Conservation (phyloP, 1,140 invertebrate species). For the Stegodyphus dumicola region DNA sequence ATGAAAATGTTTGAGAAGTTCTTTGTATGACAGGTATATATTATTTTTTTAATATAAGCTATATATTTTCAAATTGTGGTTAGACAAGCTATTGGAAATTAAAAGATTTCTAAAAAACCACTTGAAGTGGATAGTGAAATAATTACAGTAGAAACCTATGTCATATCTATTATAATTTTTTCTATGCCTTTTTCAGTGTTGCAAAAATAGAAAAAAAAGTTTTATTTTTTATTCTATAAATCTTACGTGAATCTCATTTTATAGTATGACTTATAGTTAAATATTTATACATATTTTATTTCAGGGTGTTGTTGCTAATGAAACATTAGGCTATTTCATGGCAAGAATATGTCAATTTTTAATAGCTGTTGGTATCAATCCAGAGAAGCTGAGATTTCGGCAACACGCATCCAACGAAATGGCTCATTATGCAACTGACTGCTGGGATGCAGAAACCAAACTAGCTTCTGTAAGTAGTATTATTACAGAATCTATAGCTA, state of each 20-base stretch:
- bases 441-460: conserved; percentile 97
- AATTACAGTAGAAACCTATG: no score
- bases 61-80: no score
- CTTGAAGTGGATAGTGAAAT: no score
- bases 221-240: no score
- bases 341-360: conserved; percentile 93
- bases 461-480: conserved; percentile 82
- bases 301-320: conserved; percentile 90
- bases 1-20: no score
- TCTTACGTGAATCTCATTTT: no score
- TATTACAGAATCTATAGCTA: no score
- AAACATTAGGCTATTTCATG: conserved; percentile 98
- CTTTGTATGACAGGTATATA: no score
- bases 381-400: conserved; percentile 88
- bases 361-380: conserved; percentile 87
- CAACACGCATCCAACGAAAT: conserved; percentile 99
- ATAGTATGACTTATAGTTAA: not conserved
- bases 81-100: no score
- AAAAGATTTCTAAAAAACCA: no score
- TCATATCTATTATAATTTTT: not conserved
- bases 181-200: not conserved
- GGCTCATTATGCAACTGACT: conserved; percentile 99
- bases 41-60: no score
- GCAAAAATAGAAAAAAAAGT: no score
- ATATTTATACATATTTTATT: conserved; percentile 64